These are phyloP conservation scores for Drosophila tropicalis DNA, from an alignment of 1,140 invertebrate species.

Conservation along the genomic window DNA sequence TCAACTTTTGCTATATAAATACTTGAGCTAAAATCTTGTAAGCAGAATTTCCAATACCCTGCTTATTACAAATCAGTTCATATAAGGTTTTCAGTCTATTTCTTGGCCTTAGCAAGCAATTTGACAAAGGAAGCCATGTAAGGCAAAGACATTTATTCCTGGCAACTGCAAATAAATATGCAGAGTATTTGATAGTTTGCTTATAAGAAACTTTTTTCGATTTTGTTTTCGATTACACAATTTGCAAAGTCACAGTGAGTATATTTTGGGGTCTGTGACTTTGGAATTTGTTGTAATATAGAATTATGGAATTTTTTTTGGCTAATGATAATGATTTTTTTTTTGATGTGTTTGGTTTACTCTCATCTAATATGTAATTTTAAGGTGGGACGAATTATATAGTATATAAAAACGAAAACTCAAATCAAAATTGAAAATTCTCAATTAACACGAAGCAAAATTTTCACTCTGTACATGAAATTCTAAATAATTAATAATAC, in stretches of 20 bases:
- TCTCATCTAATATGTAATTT: conserved; percentile 29
- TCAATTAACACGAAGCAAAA: conserved; percentile 17
- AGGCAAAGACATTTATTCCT: too few relatives aligned
- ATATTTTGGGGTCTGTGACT: conserved; percentile 70
- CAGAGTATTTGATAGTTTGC: background rate
- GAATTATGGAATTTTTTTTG: background rate
- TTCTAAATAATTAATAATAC: conserved; percentile 69
- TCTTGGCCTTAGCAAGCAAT: too few relatives aligned
- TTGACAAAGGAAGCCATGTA: too few relatives aligned
- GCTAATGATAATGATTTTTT: conserved; percentile 1
- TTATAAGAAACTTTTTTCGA: too few relatives aligned
- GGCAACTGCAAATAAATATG: conserved; percentile 3
- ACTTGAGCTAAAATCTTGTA: too few relatives aligned
- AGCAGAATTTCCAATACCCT: too few relatives aligned
- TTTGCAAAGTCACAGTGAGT: conserved; percentile 61
- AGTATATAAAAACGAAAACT: conserved; percentile 30
- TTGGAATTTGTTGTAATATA: conserved; percentile 62
- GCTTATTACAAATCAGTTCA: too few relatives aligned
- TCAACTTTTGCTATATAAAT: too few relatives aligned
- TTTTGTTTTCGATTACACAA: conserved; percentile 48
- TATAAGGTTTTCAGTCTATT: too few relatives aligned
- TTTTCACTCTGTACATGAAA: conserved; percentile 69
- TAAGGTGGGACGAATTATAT: conserved; percentile 48
- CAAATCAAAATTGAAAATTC: conserved; percentile 23
- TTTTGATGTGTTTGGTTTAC: background rate